Conservation (phyloP, 2,797 vertebrate species). For the Sebastes miniatus region DNA sequence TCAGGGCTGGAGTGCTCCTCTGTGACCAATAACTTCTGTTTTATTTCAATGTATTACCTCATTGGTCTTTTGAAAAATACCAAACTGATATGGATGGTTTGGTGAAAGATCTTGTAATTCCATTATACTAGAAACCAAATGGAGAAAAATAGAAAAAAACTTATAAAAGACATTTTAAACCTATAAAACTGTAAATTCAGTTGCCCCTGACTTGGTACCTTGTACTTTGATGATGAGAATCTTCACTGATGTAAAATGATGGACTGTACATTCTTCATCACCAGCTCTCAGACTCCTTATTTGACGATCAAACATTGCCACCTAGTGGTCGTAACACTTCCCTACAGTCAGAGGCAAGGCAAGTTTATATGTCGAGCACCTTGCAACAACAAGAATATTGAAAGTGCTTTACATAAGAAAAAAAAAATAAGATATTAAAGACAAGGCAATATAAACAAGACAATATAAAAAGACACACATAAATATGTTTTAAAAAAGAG, state of each 20-base stretch:
- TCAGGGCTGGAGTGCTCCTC: neutral
- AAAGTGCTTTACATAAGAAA: neutral
- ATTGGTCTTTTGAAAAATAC: neutral
- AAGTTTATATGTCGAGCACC: neutral
- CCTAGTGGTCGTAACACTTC: conserved; percentile 20
- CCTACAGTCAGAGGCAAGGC: neutral
- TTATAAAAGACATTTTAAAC: neutral
- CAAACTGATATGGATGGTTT: neutral
- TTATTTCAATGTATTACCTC: neutral
- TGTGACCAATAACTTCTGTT: neutral
- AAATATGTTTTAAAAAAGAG: neutral
- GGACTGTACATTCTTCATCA: neutral
- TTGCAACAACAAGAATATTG: neutral
- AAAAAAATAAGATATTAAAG: neutral
- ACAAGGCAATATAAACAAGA: neutral
- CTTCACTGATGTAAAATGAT: neutral
- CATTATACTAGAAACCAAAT: neutral
- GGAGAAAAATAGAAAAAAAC: neutral
- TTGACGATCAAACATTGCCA: conserved; percentile 27
- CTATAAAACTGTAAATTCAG: neutral
- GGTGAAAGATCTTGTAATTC: neutral
- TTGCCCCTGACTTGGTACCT: neutral
- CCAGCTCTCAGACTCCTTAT: neutral
- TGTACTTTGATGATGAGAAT: neutral
- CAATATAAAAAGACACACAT: neutral